Percentiles rank a stretch among this genome's conserved stretches.
phyloP scores from a whole-genome alignment of 1,140 invertebrate genomes.

The Pseudomyrmex gracilis region DNA sequence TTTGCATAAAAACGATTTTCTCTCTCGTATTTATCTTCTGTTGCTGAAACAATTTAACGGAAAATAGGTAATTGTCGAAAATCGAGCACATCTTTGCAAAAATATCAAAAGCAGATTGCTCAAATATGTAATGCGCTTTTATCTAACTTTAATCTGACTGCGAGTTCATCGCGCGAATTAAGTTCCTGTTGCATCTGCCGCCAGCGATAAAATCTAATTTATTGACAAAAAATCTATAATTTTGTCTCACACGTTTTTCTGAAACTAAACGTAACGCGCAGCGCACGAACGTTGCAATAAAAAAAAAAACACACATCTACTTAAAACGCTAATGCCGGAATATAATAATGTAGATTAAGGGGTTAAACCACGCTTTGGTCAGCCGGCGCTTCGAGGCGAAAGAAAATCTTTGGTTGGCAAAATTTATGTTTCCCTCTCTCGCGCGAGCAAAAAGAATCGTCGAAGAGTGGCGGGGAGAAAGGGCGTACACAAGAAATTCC shows the following conservation, averaged over 20 bases:
- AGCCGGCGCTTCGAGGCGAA: constrained; percentile 45
- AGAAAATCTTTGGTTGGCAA: constrained; percentile 56
- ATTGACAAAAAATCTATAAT: constrained; percentile 25
- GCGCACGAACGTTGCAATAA: neutral
- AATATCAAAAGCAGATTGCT: neutral
- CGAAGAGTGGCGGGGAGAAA: neutral
- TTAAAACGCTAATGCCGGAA: constrained; percentile 30
- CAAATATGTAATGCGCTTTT: neutral
- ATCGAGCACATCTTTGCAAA: neutral
- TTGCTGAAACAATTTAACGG: neutral
- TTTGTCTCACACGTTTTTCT: neutral
- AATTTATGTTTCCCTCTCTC: constrained; percentile 65
- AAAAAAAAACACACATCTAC: constrained; percentile 54
- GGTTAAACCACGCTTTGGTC: constrained; percentile 56
- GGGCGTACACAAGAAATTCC: constrained; percentile 63
- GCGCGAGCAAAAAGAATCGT: constrained; percentile 55
- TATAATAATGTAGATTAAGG: constrained; percentile 52
- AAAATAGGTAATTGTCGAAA: neutral
- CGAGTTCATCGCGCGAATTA: neutral
- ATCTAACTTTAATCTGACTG: neutral
- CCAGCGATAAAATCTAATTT: neutral
- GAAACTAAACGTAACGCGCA: neutral
- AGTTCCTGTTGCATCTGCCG: neutral
- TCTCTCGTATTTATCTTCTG: neutral
- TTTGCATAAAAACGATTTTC: too few relatives aligned